phyloP scores from a whole-genome alignment of 2,113 vertebrate species.

The Morphnarchus princeps region DNA sequence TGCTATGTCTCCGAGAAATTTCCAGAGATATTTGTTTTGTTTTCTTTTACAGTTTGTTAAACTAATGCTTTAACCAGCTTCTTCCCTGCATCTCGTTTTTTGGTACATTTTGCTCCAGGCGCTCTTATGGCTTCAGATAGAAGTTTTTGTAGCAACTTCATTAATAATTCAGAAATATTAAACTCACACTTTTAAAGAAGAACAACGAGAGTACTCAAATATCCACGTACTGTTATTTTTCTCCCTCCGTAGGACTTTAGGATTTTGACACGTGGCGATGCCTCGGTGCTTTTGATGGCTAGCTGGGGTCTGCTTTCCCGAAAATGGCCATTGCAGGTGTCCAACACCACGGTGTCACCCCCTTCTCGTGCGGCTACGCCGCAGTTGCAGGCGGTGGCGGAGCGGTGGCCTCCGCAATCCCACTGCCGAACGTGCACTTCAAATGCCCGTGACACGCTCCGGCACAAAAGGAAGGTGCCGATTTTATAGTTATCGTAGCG shows the following conservation, averaged over 20 bases:
- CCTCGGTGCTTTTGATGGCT: slow-evolving; percentile 44
- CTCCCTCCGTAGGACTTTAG: slow-evolving; percentile 77
- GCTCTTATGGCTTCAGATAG: background rate
- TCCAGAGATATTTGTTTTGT: background rate
- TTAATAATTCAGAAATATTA: background rate
- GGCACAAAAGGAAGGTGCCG: slow-evolving; percentile 78
- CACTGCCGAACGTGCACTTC: slow-evolving; percentile 79
- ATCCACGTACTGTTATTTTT: slow-evolving; percentile 80
- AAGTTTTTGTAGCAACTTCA: background rate
- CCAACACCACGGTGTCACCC: slow-evolving; percentile 67
- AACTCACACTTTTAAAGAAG: background rate
- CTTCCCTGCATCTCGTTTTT: background rate
- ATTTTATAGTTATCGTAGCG: slow-evolving; percentile 74
- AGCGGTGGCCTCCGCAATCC: slow-evolving; percentile 73
- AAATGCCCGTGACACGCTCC: slow-evolving; percentile 55
- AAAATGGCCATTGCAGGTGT: slow-evolving; percentile 75
- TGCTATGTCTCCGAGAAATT: rapidly evolving
- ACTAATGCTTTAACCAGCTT: background rate
- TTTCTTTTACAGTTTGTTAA: background rate
- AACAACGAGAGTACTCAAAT: background rate
- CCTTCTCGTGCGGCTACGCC: slow-evolving; percentile 68
- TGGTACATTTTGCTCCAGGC: background rate
- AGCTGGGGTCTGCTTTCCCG: slow-evolving; percentile 68
- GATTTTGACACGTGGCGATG: slow-evolving; percentile 55
- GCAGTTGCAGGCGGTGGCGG: slow-evolving; percentile 70